Base-by-base conservation (phyloP, 2,888 invertebrate species). In the Lymantria dispar region DNA sequence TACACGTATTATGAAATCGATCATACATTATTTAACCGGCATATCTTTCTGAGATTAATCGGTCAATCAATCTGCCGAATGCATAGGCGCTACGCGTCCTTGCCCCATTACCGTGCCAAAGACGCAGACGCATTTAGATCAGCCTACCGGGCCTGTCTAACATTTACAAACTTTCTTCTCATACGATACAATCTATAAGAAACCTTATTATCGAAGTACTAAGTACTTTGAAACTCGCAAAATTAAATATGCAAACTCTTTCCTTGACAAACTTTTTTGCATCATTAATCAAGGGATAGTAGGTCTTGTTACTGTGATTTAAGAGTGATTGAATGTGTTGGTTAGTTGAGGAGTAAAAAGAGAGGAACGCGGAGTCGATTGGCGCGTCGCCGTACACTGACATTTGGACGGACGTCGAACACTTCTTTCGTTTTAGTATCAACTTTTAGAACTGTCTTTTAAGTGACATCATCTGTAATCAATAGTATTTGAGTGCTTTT, bases 91-190 rank as follows among this genome's bases (percentile, higher is more conserved):
- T 80, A 70, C 56, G 78, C 86, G 89, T 86, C 89, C 89, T 90
- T 90, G 89, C 83, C 88, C 89, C 82, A 88, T 81, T 89, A 82
- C 76, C 77, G 86, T 80, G 84, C 85, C 87, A 87, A 66, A 80
- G 81, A 77, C 79, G 75, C 60, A 72, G 78, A 85, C 88, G 79
- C 73, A 78, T 87, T 85, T 90, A 90, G 88, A 76, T 64, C 75
- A 76, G 74, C 78, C 80, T 80, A 80, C 80, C 85, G 78, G 81
- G 78, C 83, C 74, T 74, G 72, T 62, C 53, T 62, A 60, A 59
- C 62, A 70, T 65, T 63, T 61, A 68, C 81, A 73, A 75, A 84
- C 85, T 86, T 85, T 83, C 83, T 80, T 78, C 69, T 58, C 58
- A 58, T 65, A 61, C 60, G 69, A 66, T 71, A 70, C 75, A 74